phyloP scores from a whole-genome alignment of 2,113 vertebrate genomes.

The Lipophrys pholis region DNA sequence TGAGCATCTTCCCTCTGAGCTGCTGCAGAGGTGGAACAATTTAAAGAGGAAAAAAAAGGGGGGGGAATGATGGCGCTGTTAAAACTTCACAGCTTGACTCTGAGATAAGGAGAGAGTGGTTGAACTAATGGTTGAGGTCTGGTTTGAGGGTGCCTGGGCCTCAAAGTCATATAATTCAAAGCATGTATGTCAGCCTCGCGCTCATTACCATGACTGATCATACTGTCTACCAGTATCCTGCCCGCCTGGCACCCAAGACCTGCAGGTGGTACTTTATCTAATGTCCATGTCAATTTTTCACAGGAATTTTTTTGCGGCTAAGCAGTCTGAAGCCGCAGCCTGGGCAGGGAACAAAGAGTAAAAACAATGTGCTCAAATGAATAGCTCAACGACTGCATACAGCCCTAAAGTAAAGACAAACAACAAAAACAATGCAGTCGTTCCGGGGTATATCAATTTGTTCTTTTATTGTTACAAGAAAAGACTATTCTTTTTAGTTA shows the following conservation, averaged over 20 bases:
- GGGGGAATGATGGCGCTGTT: slow-evolving; percentile 67
- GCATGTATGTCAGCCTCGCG: slow-evolving; percentile 71
- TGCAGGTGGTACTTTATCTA: slow-evolving; percentile 84
- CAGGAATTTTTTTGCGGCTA: slow-evolving; percentile 46
- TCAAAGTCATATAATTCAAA: slow-evolving; percentile 77
- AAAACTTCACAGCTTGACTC: slow-evolving; percentile 77
- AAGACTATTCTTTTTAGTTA: slow-evolving; percentile 9
- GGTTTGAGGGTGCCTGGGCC: slow-evolving; percentile 65
- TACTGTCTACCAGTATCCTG: slow-evolving; percentile 82
- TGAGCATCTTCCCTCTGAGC: slow-evolving; percentile 7
- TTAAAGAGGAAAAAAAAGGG: slow-evolving; percentile 35
- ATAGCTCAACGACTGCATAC: slow-evolving; percentile 47
- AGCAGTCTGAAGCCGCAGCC: slow-evolving; percentile 61
- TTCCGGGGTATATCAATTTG: slow-evolving; percentile 46
- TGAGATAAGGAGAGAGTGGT: slow-evolving; percentile 71
- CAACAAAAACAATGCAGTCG: slow-evolving; percentile 34
- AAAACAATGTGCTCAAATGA: slow-evolving; percentile 55
- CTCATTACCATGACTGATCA: slow-evolving; percentile 87
- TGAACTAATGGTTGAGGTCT: slow-evolving; percentile 72
- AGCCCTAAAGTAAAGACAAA: slow-evolving; percentile 35
- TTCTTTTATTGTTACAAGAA: slow-evolving; percentile 31
- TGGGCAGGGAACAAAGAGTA: slow-evolving; percentile 48
- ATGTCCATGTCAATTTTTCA: slow-evolving; percentile 77
- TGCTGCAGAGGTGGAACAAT: slow-evolving; percentile 45
- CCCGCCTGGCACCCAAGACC: slow-evolving; percentile 83